Conservation (phyloP, 2,113 vertebrate genomes). For the Chloropsis cyanopogon region DNA sequence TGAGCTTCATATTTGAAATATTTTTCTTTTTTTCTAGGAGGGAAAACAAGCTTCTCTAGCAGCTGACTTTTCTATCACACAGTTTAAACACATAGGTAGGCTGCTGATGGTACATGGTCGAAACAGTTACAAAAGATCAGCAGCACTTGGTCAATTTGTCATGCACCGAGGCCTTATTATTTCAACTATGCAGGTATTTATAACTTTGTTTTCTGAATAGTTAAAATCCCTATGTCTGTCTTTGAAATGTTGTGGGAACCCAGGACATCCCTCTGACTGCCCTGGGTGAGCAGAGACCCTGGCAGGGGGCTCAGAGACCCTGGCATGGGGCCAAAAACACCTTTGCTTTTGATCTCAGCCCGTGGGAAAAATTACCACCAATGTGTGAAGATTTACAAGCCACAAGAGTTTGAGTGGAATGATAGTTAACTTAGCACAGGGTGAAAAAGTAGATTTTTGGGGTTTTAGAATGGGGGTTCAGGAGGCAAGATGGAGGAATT, state of each 20-base stretch:
- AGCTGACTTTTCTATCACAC: constrained; percentile 95
- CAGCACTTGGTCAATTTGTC: constrained; percentile 94
- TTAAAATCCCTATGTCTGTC: background rate
- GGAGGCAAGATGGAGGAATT: too few relatives aligned
- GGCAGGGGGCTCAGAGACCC: too few relatives aligned
- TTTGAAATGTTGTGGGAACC: background rate
- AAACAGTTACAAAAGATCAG: constrained; percentile 97
- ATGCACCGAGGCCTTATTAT: constrained; percentile 99
- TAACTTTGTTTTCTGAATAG: background rate
- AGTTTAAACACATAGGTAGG: constrained; percentile 92
- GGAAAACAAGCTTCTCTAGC: constrained; percentile 96
- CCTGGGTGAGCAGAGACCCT: too few relatives aligned
- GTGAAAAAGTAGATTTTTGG: too few relatives aligned
- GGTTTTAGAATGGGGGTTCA: too few relatives aligned
- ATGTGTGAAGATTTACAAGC: too few relatives aligned
- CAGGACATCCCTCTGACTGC: too few relatives aligned
- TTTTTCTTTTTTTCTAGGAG: constrained; percentile 77
- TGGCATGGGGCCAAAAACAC: too few relatives aligned
- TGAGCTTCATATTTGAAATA: background rate
- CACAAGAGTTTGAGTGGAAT: too few relatives aligned
- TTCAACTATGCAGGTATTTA: constrained; percentile 94
- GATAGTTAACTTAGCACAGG: too few relatives aligned
- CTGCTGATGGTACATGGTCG: constrained; percentile 96
- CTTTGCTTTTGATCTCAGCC: too few relatives aligned
- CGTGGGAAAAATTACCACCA: too few relatives aligned